Evolutionary conservation across 2,888 invertebrate species (phyloP).

Genomic region (Phyllotreta striolata): DNA sequence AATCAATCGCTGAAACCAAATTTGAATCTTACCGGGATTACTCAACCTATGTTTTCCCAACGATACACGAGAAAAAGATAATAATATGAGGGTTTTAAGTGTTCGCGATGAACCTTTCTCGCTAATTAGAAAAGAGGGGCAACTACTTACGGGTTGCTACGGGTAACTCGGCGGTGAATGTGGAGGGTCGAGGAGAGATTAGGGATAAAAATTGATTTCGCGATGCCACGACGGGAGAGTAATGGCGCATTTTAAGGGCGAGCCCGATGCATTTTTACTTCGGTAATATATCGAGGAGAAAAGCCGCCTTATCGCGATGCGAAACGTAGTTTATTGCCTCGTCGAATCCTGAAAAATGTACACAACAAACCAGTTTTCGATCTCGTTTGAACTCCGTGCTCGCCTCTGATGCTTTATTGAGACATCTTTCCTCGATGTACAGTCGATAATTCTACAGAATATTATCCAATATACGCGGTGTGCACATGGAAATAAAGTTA

Average conservation of each 20-base stretch:
- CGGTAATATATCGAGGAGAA: not conserved
- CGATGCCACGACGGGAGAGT: not conserved
- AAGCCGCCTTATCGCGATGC: not conserved
- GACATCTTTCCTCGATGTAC: not conserved
- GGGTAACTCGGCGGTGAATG: slow-evolving; percentile 22
- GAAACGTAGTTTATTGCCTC: not conserved
- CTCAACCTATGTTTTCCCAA: not conserved
- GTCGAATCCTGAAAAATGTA: not conserved
- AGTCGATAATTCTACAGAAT: slow-evolving; percentile 2
- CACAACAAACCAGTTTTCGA: slow-evolving; percentile 4
- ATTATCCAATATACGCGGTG: too few species aligned
- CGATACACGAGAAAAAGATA: not conserved
- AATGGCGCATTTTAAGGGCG: not conserved
- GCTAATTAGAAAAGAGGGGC: slow-evolving; percentile 23
- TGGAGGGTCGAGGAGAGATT: slow-evolving; percentile 25
- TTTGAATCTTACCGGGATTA: too few species aligned
- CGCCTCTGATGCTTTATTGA: slow-evolving; percentile 3
- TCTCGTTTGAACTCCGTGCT: slow-evolving; percentile 5
- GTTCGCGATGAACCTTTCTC: slow-evolving; percentile 24
- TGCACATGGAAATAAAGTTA: too few species aligned
- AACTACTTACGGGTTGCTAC: slow-evolving; percentile 22
- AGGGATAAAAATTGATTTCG: slow-evolving; percentile 18
- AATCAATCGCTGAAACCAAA: too few species aligned
- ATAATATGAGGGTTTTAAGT: slow-evolving; percentile 21
- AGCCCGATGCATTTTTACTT: not conserved